A percentile compares a stretch with the other conserved stretches of the same genome.
Conservation (phyloP, 2,888 invertebrate genomes). For the Leucoptera coffeella region DNA sequence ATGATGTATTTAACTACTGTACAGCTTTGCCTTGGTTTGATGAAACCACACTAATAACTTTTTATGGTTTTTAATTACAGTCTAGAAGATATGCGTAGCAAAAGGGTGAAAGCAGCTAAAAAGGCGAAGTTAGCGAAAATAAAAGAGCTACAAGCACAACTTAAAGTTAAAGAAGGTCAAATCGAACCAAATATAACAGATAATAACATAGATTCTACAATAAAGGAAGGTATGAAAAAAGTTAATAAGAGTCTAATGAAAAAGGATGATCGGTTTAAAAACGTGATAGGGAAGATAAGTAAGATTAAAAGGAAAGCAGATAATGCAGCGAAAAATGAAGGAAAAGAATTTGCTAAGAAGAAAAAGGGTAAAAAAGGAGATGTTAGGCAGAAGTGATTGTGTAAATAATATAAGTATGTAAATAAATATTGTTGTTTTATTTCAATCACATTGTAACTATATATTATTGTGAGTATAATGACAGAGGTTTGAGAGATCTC, state of each 20-base stretch:
- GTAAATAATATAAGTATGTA: too few species aligned
- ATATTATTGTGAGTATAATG: too few species aligned
- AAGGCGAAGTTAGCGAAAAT: slow-evolving; percentile 34
- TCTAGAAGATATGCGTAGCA: slow-evolving; percentile 35
- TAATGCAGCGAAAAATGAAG: too few species aligned
- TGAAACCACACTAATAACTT: too few species aligned
- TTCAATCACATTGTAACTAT: too few species aligned
- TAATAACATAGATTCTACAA: slow-evolving; percentile 21
- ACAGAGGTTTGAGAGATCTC: too few species aligned
- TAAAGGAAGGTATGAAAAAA: slow-evolving; percentile 27
- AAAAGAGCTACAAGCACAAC: slow-evolving; percentile 23
- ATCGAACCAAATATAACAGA: slow-evolving; percentile 7
- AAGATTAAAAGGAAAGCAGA: slow-evolving; percentile 41
- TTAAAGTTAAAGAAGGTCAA: slow-evolving; percentile 13
- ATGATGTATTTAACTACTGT: too few species aligned
- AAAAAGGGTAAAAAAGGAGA: slow-evolving; percentile 20
- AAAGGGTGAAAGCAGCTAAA: slow-evolving; percentile 34
- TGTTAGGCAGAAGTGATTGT: too few species aligned
- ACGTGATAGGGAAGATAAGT: slow-evolving; percentile 35
- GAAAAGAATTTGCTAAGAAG: too few species aligned
- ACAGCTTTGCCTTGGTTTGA: too few species aligned
- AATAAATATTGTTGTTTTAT: too few species aligned
- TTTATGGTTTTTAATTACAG: slow-evolving; percentile 14
- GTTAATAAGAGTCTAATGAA: slow-evolving; percentile 39
- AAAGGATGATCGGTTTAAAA: slow-evolving; percentile 37